These are phyloP conservation scores for Halictus rubicundus DNA, from an alignment of 1,140 invertebrate species.

Conservation along the genomic window DNA sequence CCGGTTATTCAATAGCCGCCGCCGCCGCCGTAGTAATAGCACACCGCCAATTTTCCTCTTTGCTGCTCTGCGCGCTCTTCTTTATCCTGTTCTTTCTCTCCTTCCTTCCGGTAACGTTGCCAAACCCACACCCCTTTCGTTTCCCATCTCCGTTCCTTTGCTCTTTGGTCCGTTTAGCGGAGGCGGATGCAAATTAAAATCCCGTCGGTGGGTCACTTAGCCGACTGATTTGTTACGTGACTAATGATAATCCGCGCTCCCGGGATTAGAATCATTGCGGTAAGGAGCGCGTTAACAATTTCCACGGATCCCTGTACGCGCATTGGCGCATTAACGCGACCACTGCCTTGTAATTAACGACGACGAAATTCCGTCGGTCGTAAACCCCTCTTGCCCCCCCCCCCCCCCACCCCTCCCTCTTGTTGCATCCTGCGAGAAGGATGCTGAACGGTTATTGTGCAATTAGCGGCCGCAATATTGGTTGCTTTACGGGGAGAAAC, in stretches of 20 bases:
- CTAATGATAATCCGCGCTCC: conserved; percentile 16
- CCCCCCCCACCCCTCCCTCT: no score
- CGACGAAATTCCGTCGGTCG: conserved; percentile 18
- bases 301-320: background rate
- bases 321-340: conserved; percentile 1
- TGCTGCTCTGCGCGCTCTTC: background rate
- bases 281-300: conserved; percentile 33
- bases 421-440: background rate
- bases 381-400: background rate
- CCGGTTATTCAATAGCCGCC: no score
- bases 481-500: background rate
- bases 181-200: conserved; percentile 2
- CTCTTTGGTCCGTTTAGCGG: background rate
- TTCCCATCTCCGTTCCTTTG: background rate
- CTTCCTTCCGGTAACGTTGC: background rate
- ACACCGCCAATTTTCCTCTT: background rate
- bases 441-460: conserved; percentile 19
- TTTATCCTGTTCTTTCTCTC: background rate
- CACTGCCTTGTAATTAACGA: conserved; percentile 29
- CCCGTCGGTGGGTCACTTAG: background rate
- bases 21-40: background rate
- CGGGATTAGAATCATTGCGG: conserved; percentile 23
- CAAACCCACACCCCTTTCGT: background rate
- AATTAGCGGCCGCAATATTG: conserved; percentile 30
- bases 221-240: conserved; percentile 18